Evolutionary conservation across 2,113 vertebrate genomes (phyloP).

Genomic region (Himantopus leucocephalus): DNA sequence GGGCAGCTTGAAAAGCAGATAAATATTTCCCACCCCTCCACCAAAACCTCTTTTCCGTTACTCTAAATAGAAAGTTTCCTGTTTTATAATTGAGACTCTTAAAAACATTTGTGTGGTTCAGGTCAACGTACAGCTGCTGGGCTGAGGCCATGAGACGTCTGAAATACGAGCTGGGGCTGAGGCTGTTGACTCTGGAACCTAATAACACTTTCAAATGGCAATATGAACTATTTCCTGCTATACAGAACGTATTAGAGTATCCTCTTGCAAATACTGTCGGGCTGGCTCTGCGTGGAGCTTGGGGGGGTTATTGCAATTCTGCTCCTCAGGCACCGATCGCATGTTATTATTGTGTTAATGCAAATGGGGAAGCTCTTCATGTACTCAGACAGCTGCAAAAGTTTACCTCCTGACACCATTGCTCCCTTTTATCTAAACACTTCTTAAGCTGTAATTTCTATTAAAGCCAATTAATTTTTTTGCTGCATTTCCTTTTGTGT

Average conservation of each 20-base stretch:
- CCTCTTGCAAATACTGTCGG: not conserved
- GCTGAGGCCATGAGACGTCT: not conserved
- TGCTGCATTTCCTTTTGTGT: not conserved
- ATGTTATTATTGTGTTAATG: not conserved
- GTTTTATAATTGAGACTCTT: slow-evolving; percentile 1
- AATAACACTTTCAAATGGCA: slow-evolving; percentile 4
- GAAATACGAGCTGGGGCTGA: not conserved
- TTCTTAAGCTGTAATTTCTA: not conserved
- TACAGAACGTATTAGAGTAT: not conserved
- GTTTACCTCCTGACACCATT: not conserved
- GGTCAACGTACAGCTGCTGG: not conserved
- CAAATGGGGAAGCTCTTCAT: not conserved
- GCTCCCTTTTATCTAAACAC: not conserved
- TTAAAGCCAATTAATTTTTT: not conserved
- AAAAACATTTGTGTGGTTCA: not conserved
- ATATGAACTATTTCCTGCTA: slow-evolving; percentile 2
- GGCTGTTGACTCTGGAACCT: slow-evolving; percentile 41
- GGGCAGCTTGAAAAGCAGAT: not conserved
- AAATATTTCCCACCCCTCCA: not conserved
- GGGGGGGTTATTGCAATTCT: not conserved
- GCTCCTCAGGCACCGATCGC: not conserved
- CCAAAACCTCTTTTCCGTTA: not conserved
- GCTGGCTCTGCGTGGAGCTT: not conserved
- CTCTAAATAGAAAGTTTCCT: slow-evolving; percentile 46
- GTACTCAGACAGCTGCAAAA: not conserved